Conservation (phyloP, 2,888 invertebrate genomes). For the Tetanocera ferruginea region DNA sequence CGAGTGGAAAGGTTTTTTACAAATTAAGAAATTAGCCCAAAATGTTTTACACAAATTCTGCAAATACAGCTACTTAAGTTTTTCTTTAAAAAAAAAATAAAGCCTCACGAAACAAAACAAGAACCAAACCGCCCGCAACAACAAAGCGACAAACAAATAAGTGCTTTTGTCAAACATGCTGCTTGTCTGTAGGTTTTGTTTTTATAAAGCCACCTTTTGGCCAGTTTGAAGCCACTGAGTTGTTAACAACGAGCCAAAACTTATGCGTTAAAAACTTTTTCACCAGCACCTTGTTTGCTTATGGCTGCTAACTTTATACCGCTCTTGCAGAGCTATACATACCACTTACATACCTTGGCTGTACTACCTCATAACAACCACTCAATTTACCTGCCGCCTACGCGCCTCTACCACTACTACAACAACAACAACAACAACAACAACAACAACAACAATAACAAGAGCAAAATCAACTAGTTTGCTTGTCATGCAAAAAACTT, state of each 20-base stretch:
- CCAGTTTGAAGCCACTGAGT: not conserved
- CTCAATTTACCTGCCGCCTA: not conserved
- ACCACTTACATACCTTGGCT: no score
- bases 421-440: not conserved
- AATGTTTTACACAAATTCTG: no score
- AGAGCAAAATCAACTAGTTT: slow-evolving; percentile 36
- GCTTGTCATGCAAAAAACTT: slow-evolving; percentile 29
- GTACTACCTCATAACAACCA: not conserved
- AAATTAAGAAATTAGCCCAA: no score
- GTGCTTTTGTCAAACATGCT: not conserved
- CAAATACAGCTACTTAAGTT: not conserved
- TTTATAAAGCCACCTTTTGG: slow-evolving; percentile 3
- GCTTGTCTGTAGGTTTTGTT: not conserved
- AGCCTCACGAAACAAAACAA: no score
- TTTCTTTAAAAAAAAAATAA: not conserved
- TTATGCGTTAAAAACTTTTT: slow-evolving; percentile 20
- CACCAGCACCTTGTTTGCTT: not conserved
- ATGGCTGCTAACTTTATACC: not conserved
- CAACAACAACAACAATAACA: not conserved
- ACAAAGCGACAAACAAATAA: not conserved
- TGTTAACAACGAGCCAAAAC: slow-evolving; percentile 11
- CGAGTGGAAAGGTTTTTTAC: no score
- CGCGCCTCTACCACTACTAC: not conserved
- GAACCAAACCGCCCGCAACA: not conserved
- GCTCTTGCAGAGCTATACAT: not conserved